phyloP scores from a whole-genome alignment of 2,113 vertebrate genomes.

The Chelonoidis abingdonii region DNA sequence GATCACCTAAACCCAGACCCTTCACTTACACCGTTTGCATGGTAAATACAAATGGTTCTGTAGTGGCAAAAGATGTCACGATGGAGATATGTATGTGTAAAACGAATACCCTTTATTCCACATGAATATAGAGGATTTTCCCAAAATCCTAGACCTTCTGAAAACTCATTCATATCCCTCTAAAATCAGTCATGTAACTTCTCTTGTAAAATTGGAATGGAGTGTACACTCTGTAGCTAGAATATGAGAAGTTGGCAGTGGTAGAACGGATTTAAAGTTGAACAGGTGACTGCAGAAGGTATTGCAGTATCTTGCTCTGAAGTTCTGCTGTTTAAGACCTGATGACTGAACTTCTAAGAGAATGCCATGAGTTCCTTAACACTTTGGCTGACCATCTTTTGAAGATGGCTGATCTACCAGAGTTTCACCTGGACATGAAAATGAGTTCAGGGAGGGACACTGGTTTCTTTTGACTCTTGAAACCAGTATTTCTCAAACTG shows the following conservation, averaged over 20 bases:
- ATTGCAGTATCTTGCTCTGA: not conserved
- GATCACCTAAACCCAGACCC: not conserved
- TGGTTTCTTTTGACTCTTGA: slow-evolving; percentile 46
- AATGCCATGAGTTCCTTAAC: no score
- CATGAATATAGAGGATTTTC: not conserved
- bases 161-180: not conserved
- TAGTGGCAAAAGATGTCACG: not conserved
- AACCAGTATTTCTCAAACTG: slow-evolving; percentile 51
- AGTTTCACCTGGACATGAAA: slow-evolving; percentile 39
- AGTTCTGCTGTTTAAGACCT: not conserved
- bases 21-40: not conserved
- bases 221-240: not conserved
- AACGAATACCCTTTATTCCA: not conserved
- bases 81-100: not conserved
- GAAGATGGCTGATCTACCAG: not conserved
- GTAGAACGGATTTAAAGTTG: not conserved
- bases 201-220: not conserved
- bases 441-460: slow-evolving; percentile 16
- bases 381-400: not conserved
- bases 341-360: slow-evolving; percentile 12
- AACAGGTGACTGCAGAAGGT: not conserved
- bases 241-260: not conserved
- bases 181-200: not conserved
- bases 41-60: not conserved
- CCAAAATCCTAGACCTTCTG: not conserved